Conservation (phyloP, 30 jellyfish, hydroid and myxozoan genomes). For the Aurelia sp. region DNA sequence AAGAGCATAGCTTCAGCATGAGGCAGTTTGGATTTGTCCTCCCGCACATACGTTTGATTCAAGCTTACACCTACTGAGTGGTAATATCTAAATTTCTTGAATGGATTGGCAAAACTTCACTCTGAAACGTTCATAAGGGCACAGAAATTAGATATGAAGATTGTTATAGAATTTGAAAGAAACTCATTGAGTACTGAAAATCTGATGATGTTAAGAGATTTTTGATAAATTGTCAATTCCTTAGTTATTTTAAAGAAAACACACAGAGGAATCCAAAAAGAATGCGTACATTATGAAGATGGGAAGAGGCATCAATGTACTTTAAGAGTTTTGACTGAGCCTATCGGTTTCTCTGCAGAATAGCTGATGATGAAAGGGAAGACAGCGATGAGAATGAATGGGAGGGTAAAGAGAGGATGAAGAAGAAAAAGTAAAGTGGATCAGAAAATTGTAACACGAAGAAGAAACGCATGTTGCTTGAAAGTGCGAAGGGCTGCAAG, state of each 20-base stretch:
- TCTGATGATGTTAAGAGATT: neutral
- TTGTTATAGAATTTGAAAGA: too few species aligned
- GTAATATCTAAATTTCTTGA: too few species aligned
- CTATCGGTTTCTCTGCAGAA: conserved; percentile 5
- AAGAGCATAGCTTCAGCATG: too few species aligned
- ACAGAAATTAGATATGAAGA: too few species aligned
- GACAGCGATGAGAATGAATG: conserved; percentile 18
- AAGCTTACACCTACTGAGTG: too few species aligned
- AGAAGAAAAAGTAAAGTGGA: conserved; percentile 39
- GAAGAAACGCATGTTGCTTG: conserved; percentile 23
- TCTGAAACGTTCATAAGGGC: too few species aligned
- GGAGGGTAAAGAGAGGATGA: conserved; percentile 25
- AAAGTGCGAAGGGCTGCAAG: conserved; percentile 41
- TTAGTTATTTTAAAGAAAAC: neutral
- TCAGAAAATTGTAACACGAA: conserved; percentile 28
- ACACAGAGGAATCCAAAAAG: neutral
- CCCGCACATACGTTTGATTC: too few species aligned
- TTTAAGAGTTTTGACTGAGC: conserved; percentile 19
- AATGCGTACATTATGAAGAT: conserved; percentile 2
- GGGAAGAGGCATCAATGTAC: neutral
- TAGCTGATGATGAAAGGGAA: conserved; percentile 29
- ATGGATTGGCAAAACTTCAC: too few species aligned
- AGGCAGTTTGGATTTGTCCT: too few species aligned
- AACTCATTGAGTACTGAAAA: neutral
- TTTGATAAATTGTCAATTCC: too few species aligned